Base-by-base conservation (phyloP, 2,113 vertebrate genomes). In the Colinus virginianus region DNA sequence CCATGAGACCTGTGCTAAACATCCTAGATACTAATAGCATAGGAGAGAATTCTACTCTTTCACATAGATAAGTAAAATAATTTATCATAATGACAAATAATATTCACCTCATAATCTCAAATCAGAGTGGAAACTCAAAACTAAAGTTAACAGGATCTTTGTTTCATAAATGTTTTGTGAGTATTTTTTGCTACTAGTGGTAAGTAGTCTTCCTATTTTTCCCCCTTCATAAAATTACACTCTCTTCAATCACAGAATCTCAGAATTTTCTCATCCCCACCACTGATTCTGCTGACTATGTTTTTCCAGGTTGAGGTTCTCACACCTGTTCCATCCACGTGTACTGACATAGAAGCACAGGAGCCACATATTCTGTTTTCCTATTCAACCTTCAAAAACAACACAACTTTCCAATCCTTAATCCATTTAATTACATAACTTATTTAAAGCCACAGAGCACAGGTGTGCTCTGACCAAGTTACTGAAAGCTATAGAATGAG, bases 261-360 rank as follows among this genome's bases (percentile, higher is more conserved):
- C 5, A 3, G 8, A 5, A 53, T 69, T 85, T 90, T 94, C 49
- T 87, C 42, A 59, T 53, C 28, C 21, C 42, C 62, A 28, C 11
- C 51, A 80, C 43, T 53, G 23, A 74, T 49, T 75, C 38, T 9
- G 10, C 11, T 38, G 32, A n/a, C 62, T 84, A 64, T 21, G 13
- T 15, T 9, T 7, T 36, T 86, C 42, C 38, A 70, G 13, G 5
- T 7, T 2, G 1, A 85, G 56, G 12, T 77, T 80, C 49, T 77
- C 6, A 4, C 21, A 66, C 34, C 22, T 23, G 5, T 58, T 55
- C 38, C 34, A 46, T 49, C 21, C 36, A 25, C 74, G 49, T 8
- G n/a, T 0, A 0, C 25, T 67, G 53, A 42, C 74, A 68, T 0
- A 1, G 18, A 53, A 53, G 32, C n/a, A 49, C 5, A 85, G 42